A percentile compares a stretch with the other conserved stretches of the same genome.
phyloP scores from a whole-genome alignment of 2,113 vertebrate species.

The Corvus cornix region DNA sequence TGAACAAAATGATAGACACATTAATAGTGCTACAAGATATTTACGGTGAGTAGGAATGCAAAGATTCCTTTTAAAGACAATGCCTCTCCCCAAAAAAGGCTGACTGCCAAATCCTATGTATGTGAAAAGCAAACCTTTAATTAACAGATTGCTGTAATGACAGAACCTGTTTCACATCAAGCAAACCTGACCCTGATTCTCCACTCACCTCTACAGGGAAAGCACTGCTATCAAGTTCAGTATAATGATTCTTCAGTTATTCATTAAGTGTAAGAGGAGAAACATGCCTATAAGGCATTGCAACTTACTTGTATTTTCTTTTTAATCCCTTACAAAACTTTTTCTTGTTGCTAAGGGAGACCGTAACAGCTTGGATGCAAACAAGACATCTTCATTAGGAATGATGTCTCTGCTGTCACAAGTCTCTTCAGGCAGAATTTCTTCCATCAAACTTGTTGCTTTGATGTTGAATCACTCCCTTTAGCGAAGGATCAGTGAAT shows the following conservation, averaged over 20 bases:
- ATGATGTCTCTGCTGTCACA: background rate
- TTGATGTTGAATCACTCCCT: background rate
- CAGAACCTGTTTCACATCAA: background rate
- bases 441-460: conserved; percentile 11
- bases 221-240: background rate
- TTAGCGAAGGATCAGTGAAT: conserved; percentile 2
- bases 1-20: background rate
- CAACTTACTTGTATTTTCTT: background rate
- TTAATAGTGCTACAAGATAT: background rate
- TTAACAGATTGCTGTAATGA: background rate
- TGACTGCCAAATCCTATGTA: background rate
- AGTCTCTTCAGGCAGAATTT: conserved; percentile 18
- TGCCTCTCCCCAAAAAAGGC: background rate
- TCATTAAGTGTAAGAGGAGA: background rate
- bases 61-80: background rate
- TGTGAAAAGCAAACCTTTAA: background rate
- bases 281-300: background rate
- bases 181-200: background rate
- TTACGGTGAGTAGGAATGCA: background rate
- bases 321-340: background rate
- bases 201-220: background rate
- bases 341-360: background rate
- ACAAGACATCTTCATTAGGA: conserved; percentile 7
- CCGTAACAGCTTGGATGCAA: background rate
- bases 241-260: background rate